phyloP scores from a whole-genome alignment of 2,797 vertebrate species.

The Rhinatrema bivittatum region DNA sequence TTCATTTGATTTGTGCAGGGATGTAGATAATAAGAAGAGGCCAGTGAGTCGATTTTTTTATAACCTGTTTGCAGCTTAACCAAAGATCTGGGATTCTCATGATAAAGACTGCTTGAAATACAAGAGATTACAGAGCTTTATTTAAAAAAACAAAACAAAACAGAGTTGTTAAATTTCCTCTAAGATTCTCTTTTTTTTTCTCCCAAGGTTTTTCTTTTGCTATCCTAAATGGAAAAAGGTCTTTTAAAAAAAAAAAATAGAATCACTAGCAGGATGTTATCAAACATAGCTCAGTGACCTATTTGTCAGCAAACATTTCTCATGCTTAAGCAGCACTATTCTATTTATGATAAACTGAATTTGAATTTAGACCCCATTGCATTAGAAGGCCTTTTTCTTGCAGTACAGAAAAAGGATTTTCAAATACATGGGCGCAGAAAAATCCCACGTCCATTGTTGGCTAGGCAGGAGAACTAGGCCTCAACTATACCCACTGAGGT shows the following conservation, averaged over 20 bases:
- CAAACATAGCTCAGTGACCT: conserved; percentile 5
- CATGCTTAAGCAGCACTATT: background rate
- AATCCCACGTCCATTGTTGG: no score
- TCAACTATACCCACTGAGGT: no score
- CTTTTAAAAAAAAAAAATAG: conserved; percentile 26
- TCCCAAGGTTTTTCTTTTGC: conserved; percentile 12
- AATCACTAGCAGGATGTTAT: conserved; percentile 22
- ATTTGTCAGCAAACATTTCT: conserved; percentile 8
- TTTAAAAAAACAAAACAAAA: no score
- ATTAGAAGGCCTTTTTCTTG: conserved; percentile 8
- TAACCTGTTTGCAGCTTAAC: conserved; percentile 60
- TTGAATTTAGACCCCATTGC: conserved; percentile 10
- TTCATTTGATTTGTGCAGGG: conserved; percentile 60
- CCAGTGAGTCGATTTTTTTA: conserved; percentile 51
- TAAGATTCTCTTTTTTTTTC: conserved; percentile 1
- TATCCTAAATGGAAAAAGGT: conserved; percentile 27
- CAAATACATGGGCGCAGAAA: no score
- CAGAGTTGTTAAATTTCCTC: conserved; percentile 53
- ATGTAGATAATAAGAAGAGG: conserved; percentile 51
- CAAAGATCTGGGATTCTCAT: conserved; percentile 62
- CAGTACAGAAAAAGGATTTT: background rate
- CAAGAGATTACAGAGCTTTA: conserved; percentile 57
- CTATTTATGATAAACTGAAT: conserved; percentile 1
- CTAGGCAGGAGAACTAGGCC: no score
- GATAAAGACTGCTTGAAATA: conserved; percentile 57